These are phyloP conservation scores for Diorhabda carinulata DNA, from an alignment of 1,140 invertebrate species.

Conservation along the genomic window DNA sequence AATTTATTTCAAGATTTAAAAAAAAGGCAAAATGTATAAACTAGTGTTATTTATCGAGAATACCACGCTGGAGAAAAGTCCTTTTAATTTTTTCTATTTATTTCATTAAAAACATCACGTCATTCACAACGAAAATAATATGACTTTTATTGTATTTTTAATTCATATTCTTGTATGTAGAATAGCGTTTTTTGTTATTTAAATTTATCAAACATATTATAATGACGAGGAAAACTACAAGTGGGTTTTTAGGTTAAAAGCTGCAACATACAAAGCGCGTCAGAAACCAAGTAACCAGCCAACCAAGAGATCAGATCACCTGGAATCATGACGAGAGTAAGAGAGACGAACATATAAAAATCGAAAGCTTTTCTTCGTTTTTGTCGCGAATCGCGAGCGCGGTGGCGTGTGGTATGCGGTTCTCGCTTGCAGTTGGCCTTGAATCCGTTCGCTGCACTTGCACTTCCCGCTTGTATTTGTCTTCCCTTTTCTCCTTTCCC, in stretches of 20 bases:
- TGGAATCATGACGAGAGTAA: not conserved
- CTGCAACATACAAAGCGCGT: slow-evolving; percentile 4
- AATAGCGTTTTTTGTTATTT: too few species aligned
- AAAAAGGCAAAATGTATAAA: too few species aligned
- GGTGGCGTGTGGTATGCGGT: slow-evolving; percentile 40
- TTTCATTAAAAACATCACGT: too few species aligned
- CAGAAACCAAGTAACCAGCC: not conserved
- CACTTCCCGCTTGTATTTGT: slow-evolving; percentile 37
- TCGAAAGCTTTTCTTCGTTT: not conserved
- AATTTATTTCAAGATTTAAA: too few species aligned
- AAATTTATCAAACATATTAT: not conserved
- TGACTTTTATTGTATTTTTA: too few species aligned
- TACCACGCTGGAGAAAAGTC: too few species aligned
- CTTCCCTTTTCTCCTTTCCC: not conserved
- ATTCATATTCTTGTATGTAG: too few species aligned
- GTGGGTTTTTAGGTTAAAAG: slow-evolving; percentile 18
- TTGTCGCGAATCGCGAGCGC: slow-evolving; percentile 4
- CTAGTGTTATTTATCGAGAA: too few species aligned
- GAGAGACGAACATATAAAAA: not conserved
- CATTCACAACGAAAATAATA: too few species aligned
- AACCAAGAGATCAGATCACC: slow-evolving; percentile 3
- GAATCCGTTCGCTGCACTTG: slow-evolving; percentile 48
- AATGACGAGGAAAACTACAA: slow-evolving; percentile 3
- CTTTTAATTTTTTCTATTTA: too few species aligned
- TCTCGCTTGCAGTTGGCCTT: slow-evolving; percentile 33